Evolutionary conservation across 2,888 invertebrate species (phyloP), one percentile per base, ranked within the genome.

Genomic region (Melanargia galathea): DNA sequence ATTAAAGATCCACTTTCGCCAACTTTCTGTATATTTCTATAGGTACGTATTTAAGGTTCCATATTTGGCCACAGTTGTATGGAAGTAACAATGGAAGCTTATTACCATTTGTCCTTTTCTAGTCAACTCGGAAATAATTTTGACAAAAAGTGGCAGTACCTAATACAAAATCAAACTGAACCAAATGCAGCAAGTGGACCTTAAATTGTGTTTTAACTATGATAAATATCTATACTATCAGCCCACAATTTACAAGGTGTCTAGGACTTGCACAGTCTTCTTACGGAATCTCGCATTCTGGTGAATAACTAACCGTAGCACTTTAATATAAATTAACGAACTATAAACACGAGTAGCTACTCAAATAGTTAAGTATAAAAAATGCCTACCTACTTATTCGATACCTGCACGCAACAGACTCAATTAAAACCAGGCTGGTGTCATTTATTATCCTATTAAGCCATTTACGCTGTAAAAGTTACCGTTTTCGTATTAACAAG

Each of bases 381-480:
- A 51, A 59, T 48, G 30, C 55, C 56, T 54, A 52, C 13, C 43
- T 54, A 67, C 60, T 61, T 65, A 68, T 69, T 62, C 46, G 49
- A 65, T 71, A 63, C 62, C 35, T 16, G 55, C 65, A 65, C 45
- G 56, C 61, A 60, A 65, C 57, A 35, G 16, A 58, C 22, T 49
- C 40, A 57, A 54, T 61, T 67, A 65, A 60, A 62, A 67, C 63
- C 62, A 18, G 45, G 20, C 56, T 51, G 59, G 63, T 64, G 67
- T 65, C 63, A 60, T 67, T 67, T 64, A 66, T 67, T 61, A 64
- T 69, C 61, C 48, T 61, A 67, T 65, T 62, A 67, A 63, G 56
- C 60, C 64, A 65, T 67, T 61, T 64, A 45, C 56, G 60, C 51
- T 64, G 52, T 52, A 65, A 67, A 64, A 57, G 48, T 56, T 59